Percentiles rank a stretch among this genome's conserved stretches.
Evolutionary conservation across 2,888 invertebrate species (phyloP).

Genomic region (Piscicola geometra): DNA sequence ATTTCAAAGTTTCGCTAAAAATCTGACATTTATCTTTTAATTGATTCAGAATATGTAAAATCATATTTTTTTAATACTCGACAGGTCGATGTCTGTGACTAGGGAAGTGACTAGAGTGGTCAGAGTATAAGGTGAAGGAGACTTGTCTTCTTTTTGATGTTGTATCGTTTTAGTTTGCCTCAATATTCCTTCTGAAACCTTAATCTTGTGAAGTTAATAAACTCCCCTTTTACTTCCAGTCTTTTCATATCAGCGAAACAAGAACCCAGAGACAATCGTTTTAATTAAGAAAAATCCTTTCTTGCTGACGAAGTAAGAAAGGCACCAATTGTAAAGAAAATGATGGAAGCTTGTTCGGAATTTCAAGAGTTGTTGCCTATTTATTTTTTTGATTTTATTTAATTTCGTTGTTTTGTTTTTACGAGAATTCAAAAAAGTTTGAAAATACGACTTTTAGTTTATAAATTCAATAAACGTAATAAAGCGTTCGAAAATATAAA

Average conservation of each 20-base stretch:
- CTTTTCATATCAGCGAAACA: not conserved
- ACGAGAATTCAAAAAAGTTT: too few relatives aligned
- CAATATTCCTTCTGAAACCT: not conserved
- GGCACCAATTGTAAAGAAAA: not conserved
- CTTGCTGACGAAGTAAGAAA: not conserved
- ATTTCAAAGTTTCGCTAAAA: not conserved
- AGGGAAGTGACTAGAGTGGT: conserved; percentile 51
- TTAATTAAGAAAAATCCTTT: not conserved
- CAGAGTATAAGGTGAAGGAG: conserved; percentile 39
- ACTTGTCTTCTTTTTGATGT: too few relatives aligned
- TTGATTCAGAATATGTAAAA: too few relatives aligned
- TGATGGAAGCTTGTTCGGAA: not conserved
- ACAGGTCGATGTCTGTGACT: conserved; percentile 54
- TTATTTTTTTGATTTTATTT: not conserved
- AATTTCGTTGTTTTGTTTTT: conserved; percentile 6
- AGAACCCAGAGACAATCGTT: not conserved
- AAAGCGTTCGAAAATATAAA: too few relatives aligned
- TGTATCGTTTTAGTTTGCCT: too few relatives aligned
- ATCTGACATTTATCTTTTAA: too few relatives aligned
- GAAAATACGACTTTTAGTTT: too few relatives aligned
- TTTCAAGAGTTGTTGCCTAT: not conserved
- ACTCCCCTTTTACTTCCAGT: not conserved
- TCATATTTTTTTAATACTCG: conserved; percentile 36
- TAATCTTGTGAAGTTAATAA: not conserved
- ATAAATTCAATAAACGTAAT: too few relatives aligned